Evolutionary conservation across 2,888 invertebrate genomes (phyloP), one percentile per base, ranked within the genome.

Genomic region (Drosophila hamatofila): DNA sequence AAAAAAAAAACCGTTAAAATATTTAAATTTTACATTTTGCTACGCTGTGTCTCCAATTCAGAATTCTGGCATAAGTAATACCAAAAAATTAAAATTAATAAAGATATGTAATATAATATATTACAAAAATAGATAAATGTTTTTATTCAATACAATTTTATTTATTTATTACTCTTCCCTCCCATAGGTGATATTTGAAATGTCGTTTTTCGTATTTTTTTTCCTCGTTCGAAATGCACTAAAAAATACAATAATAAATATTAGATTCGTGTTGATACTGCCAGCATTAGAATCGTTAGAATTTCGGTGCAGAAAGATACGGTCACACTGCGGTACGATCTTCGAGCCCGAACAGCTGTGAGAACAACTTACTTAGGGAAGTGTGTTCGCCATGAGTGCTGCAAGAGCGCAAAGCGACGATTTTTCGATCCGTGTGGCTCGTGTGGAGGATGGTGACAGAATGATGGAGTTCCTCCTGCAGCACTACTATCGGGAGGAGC

Each of bases 401-500:
- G 11, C 35, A 2, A n/a, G n/a, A n/a, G 27, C 16, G 7, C 9
- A 37, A 39, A 9, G 52, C 23, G 72, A 70, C 21, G 42, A 75
- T 16, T 62, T 92, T 18, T 46, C 57, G 41, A 68, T 91, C 25
- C 75, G 80, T 8, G 62, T 88, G 18, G 89, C 88, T 2, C 25
- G 61, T 8, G 44, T 14, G 2, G 42, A 73, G 1, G 91, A 92
- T n/a, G 49, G 70, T n/a, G 71, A 84, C 27, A 54, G 75, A 4
- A 61, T 92, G 3, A 70, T 92, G 33, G 61, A 88, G 12, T 92
- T 92, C 27, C 77, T 92, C 2, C 86, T 84, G 16, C 42, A 51
- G 8, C 82, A 91, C 63, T 92, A 90, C 49, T 92, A 92, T 42
- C 79, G 59, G 0, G 92, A 92, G 25, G 92, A 92, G 46, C 92